Base-by-base conservation (phyloP, 2,113 vertebrate genomes). In the Ctenomys sociabilis region DNA sequence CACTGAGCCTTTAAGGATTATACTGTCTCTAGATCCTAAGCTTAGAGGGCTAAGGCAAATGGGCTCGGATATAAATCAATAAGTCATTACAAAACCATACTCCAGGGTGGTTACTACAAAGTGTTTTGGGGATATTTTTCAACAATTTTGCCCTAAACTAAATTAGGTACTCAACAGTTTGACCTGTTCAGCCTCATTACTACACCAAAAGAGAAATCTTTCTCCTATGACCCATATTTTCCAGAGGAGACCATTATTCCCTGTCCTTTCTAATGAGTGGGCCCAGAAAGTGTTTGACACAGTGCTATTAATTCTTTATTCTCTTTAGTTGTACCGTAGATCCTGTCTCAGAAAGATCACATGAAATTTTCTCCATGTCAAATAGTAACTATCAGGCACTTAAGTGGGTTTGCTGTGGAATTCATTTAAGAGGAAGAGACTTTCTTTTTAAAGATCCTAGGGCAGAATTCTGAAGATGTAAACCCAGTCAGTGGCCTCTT, bases 11-110 rank as follows among this genome's bases (percentile, higher is more conserved):
- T 88, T 49, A 82, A 85, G 82, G 45, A 40, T 88, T 92, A 7
- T 24, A 52, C 88, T 66, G 92, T 45, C 80, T 92, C 88, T 83
- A 86, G 68, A 90, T 68, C 57, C 24, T 57, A 82, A 81, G 40
- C 66, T 92, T 88, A 78, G 37, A 85, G 40, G 54, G 57, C n/a
- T 95, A 91, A 68, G 3, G 82, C 70, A 95, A 96, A 66, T 82
- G 45, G 70, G 66, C 82, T 19, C 54, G 19, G 54, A 57, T 57
- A 57, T 54, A 85, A 59, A 85, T 93, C 85, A 88, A 66, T 81
- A 90, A 96, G 82, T 92, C 88, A 59, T 94, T 88, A 91, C 77
- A 95, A 93, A 96, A 92, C 85, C 88, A 70, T 16, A 96, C 90
- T 90, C 88, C 73, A 90, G 35, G 85, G 26, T 95, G 66, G 93